Percentiles rank a stretch among this genome's conserved stretches.
Conservation (phyloP, 2,113 vertebrate genomes). For the Rhinogobius similis region DNA sequence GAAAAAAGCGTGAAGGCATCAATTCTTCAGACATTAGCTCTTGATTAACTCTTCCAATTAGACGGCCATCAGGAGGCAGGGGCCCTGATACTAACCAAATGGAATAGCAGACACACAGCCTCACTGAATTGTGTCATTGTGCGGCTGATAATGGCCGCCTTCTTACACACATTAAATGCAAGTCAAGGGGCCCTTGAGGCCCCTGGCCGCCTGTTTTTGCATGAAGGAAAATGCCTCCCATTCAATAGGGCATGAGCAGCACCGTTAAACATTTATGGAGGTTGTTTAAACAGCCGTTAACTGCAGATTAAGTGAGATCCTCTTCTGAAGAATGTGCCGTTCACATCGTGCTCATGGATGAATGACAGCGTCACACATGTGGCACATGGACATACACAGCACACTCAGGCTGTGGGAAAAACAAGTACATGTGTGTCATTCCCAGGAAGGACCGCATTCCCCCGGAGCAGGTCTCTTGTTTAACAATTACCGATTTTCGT, state of each 20-base stretch:
- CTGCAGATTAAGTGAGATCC: slow-evolving; percentile 73
- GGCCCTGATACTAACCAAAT: slow-evolving; percentile 57
- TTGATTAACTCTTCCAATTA: slow-evolving; percentile 58
- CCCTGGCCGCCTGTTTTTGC: slow-evolving; percentile 64
- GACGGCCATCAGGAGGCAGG: slow-evolving; percentile 47
- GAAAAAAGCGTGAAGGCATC: slow-evolving; percentile 30
- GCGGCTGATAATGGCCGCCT: slow-evolving; percentile 66
- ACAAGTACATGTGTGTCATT: slow-evolving; percentile 21
- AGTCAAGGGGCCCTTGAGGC: slow-evolving; percentile 54
- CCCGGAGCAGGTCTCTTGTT: slow-evolving; percentile 9
- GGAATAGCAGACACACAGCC: slow-evolving; percentile 53
- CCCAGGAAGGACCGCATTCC: slow-evolving; percentile 6
- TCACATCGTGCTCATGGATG: slow-evolving; percentile 24
- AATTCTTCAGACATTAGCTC: slow-evolving; percentile 36
- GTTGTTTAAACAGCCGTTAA: slow-evolving; percentile 79
- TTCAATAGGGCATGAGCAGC: slow-evolving; percentile 63
- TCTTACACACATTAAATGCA: slow-evolving; percentile 65
- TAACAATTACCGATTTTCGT: neutral
- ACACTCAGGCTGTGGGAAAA: slow-evolving; percentile 12
- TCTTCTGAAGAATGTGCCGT: slow-evolving; percentile 48
- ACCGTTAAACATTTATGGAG: slow-evolving; percentile 67
- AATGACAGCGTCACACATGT: slow-evolving; percentile 12
- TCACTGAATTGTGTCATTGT: slow-evolving; percentile 72
- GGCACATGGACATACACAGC: slow-evolving; percentile 1
- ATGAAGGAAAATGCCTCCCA: slow-evolving; percentile 71